Evolutionary conservation across 2,113 vertebrate genomes (phyloP).

Genomic region (Orthochromis indermauri): DNA sequence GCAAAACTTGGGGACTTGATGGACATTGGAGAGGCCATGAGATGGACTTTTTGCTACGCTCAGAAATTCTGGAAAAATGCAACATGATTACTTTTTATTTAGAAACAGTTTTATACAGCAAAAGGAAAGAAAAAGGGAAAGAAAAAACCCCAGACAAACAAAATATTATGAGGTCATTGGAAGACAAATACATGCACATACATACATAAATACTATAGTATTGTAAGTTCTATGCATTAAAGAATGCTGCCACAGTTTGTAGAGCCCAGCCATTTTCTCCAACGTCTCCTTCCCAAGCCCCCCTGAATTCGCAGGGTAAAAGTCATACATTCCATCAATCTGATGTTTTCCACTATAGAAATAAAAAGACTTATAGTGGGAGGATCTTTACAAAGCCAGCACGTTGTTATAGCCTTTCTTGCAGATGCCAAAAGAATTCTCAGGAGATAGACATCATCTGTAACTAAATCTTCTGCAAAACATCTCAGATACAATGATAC

Average conservation of each 20-base stretch:
- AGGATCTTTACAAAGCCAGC: background rate
- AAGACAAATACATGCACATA: background rate
- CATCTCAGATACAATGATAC: background rate
- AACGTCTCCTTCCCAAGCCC: too few relatives aligned
- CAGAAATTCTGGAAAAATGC: background rate
- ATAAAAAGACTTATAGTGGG: background rate
- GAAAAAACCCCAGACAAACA: background rate
- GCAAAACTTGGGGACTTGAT: fast-evolving
- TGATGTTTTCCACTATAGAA: background rate
- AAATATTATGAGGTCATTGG: background rate
- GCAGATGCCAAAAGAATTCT: background rate
- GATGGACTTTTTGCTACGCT: background rate
- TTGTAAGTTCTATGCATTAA: background rate
- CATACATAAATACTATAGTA: background rate
- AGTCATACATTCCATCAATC: background rate
- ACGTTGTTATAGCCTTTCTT: fast-evolving
- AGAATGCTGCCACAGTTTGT: background rate
- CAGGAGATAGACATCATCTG: background rate
- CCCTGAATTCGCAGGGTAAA: background rate
- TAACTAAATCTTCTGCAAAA: background rate
- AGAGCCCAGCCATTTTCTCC: background rate
- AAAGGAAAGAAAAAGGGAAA: background rate
- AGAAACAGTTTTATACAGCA: too few relatives aligned
- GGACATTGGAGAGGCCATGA: background rate
- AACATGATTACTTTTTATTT: too few relatives aligned